Percentiles rank a stretch among this genome's conserved stretches.
phyloP scores from a whole-genome alignment of 2,797 vertebrate species.

The Hydrophis major region DNA sequence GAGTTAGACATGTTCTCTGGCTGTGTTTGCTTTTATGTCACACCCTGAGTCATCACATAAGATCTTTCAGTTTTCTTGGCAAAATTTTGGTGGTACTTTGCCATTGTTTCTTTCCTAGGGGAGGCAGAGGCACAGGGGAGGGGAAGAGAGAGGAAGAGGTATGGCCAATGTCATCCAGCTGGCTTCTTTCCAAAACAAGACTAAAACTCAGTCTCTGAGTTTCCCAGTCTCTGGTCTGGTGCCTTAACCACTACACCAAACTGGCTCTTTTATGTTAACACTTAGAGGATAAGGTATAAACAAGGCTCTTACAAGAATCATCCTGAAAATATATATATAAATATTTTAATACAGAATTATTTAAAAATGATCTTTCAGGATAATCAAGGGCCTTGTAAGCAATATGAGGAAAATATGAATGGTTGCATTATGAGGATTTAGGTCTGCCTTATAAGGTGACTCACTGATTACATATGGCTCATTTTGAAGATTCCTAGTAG shows the following conservation, averaged over 20 bases:
- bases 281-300: background rate
- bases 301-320: background rate
- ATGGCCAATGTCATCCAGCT: background rate
- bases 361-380: background rate
- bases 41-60: background rate
- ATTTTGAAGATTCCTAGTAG: background rate
- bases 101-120: background rate
- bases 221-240: background rate
- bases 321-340: background rate
- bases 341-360: background rate
- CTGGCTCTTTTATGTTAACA: background rate
- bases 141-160: background rate
- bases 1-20: too few species aligned
- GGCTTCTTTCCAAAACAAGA: background rate
- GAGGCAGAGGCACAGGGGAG: rapidly evolving
- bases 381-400: background rate
- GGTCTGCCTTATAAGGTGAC: background rate
- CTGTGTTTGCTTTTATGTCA: too few species aligned
- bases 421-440: background rate
- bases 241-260: background rate
- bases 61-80: background rate
- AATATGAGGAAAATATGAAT: background rate
- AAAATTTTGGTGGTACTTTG: background rate
- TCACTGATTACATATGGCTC: background rate
- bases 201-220: background rate